phyloP scores from a whole-genome alignment of 2,113 vertebrate species.

The Onychorhynchus coronatus region DNA sequence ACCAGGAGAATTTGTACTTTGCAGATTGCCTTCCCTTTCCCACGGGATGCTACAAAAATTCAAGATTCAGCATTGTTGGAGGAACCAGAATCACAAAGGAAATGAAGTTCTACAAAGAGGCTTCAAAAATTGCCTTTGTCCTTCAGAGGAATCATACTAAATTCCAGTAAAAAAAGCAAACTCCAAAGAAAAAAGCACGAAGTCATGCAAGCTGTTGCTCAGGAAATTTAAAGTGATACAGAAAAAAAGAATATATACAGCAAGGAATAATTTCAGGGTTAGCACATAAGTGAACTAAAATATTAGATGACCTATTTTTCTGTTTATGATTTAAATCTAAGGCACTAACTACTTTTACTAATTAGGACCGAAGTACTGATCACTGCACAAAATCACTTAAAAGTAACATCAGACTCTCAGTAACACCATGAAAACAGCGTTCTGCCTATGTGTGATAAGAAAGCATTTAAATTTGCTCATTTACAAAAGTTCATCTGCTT shows the following conservation, averaged over 20 bases:
- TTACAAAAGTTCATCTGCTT: conserved; percentile 46
- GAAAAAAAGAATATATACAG: not conserved
- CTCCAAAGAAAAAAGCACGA: not conserved
- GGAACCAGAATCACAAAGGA: not conserved
- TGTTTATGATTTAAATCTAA: conserved; percentile 10
- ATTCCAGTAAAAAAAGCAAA: not conserved
- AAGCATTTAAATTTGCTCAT: conserved; percentile 48
- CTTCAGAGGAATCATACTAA: not conserved
- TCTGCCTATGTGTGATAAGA: conserved; percentile 46
- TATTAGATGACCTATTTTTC: not conserved
- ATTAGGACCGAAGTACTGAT: not conserved
- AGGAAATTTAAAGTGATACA: not conserved
- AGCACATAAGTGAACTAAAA: not conserved
- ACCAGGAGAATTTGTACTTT: not conserved
- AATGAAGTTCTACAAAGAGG: not conserved
- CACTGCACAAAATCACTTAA: conserved; percentile 21
- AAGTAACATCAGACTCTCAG: conserved; percentile 1
- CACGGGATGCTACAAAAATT: not conserved
- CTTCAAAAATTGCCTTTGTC: not conserved
- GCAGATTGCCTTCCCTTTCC: not conserved
- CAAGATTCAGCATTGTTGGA: not conserved
- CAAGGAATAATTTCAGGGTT: not conserved
- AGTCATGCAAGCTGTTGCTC: not conserved
- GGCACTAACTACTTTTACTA: not conserved
- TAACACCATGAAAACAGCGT: not conserved